A percentile compares a stretch with the other conserved stretches of the same genome.
Evolutionary conservation across 2,888 invertebrate species (phyloP).

Genomic region (Lasius platythorax): DNA sequence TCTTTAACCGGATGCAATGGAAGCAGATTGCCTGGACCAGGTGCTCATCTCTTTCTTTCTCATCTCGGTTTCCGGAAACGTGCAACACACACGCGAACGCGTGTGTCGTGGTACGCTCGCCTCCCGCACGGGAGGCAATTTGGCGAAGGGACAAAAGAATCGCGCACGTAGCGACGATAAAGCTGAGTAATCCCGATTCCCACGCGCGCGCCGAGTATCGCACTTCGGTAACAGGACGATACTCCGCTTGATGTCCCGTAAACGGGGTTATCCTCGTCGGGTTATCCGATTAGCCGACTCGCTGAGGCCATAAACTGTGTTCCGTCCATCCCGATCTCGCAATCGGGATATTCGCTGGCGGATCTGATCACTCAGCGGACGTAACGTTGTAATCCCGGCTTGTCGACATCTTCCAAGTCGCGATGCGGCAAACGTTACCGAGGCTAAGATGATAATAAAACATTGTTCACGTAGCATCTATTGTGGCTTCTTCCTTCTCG

Average conservation of each 20-base stretch:
- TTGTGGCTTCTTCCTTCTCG: conserved; percentile 30
- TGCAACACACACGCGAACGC: conserved; percentile 34
- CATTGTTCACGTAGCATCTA: neutral
- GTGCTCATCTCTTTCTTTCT: conserved; percentile 27
- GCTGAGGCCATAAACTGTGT: conserved; percentile 23
- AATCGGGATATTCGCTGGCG: conserved; percentile 28
- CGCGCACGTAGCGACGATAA: conserved; percentile 64
- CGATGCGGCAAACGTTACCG: neutral
- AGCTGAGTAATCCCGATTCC: conserved; percentile 62
- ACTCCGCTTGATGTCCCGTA: conserved; percentile 35
- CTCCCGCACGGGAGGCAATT: conserved; percentile 64
- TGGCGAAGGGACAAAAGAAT: conserved; percentile 66
- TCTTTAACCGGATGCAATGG: conserved; percentile 7
- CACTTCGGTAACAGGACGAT: conserved; percentile 8
- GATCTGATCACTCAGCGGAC: neutral
- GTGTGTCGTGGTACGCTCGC: conserved; percentile 20
- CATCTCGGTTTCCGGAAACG: conserved; percentile 55
- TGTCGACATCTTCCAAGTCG: neutral
- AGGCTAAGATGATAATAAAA: conserved; percentile 11
- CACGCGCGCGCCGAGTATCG: conserved; percentile 30
- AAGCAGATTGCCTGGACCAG: conserved; percentile 55
- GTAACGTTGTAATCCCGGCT: conserved; percentile 18
- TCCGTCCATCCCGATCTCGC: conserved; percentile 8
- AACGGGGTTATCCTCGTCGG: conserved; percentile 33
- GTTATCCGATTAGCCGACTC: conserved; percentile 45